Conservation (phyloP, 2,888 invertebrate species). For the Tenthredo mesomela region DNA sequence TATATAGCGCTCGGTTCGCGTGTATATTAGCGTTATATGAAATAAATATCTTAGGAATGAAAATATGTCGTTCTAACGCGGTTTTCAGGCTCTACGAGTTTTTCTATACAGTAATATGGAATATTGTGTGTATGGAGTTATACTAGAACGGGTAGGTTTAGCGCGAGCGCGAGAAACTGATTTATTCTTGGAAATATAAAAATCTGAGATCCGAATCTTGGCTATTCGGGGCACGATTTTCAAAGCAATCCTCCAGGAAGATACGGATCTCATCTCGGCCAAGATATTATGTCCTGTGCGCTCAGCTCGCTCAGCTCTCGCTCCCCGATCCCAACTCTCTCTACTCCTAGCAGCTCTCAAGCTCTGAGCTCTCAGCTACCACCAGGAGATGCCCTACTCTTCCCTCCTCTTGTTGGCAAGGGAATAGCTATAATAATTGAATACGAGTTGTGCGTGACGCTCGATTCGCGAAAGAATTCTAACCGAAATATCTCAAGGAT, state of each 20-base stretch:
- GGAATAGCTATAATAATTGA: constrained; percentile 45
- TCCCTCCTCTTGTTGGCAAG: not conserved
- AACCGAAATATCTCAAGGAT: not conserved
- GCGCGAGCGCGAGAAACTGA: constrained; percentile 42
- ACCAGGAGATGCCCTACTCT: not conserved
- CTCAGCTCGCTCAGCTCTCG: constrained; percentile 12
- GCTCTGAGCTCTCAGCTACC: not conserved
- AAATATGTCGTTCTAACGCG: not conserved
- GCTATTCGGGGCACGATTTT: constrained; percentile 51
- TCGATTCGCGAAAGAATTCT: constrained; percentile 8
- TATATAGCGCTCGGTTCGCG: not conserved
- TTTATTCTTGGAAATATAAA: constrained; percentile 49
- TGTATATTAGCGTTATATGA: too few species aligned
- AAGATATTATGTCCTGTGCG: constrained; percentile 48
- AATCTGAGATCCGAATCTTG: constrained; percentile 50
- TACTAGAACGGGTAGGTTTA: not conserved
- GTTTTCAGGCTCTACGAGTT: not conserved
- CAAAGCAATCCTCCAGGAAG: constrained; percentile 50
- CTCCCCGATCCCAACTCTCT: not conserved
- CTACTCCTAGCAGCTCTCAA: not conserved
- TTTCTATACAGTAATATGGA: not conserved
- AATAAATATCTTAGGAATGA: not conserved
- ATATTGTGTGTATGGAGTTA: not conserved
- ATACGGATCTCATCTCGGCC: constrained; percentile 53
- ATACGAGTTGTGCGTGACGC: constrained; percentile 37